Percentiles rank a stretch among this genome's conserved stretches.
Conservation (phyloP, 1,140 invertebrate species). For the Thaumetopoea pityocampa region DNA sequence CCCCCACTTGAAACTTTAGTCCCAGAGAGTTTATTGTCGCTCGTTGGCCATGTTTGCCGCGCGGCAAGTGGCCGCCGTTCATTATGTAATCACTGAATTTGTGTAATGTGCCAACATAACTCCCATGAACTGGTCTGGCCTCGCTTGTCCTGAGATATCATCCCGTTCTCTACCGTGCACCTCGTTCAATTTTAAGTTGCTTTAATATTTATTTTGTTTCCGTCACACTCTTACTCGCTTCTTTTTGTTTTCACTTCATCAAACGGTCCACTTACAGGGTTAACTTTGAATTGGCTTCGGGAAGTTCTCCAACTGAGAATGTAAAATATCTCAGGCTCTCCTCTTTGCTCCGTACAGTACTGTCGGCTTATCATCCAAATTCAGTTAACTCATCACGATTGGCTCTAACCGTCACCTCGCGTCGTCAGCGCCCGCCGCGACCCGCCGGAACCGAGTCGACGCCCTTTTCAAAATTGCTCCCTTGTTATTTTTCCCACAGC, state of each 20-base stretch:
- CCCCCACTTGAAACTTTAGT: constrained; percentile 15
- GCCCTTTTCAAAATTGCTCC: constrained; percentile 72
- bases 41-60: constrained; percentile 3
- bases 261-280: constrained; percentile 76
- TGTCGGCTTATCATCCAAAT: constrained; percentile 70
- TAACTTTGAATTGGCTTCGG: constrained; percentile 75
- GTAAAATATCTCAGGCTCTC: constrained; percentile 86
- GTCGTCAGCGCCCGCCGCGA: constrained; percentile 18
- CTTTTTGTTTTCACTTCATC: constrained; percentile 74
- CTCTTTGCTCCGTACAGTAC: constrained; percentile 85
- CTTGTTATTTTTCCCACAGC: constrained; percentile 86
- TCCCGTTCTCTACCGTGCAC: constrained; percentile 71
- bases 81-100: constrained; percentile 61
- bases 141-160: constrained; percentile 72
- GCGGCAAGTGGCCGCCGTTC: constrained; percentile 29
- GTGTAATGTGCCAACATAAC: constrained; percentile 72
- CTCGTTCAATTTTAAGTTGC: constrained; percentile 74
- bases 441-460: constrained; percentile 26
- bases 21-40: not conserved
- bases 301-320: constrained; percentile 68
- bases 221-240: constrained; percentile 69
- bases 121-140: constrained; percentile 69
- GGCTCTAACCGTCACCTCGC: constrained; percentile 67
- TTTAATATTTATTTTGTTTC: constrained; percentile 66
- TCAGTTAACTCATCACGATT: constrained; percentile 72